Evolutionary conservation across 2,797 vertebrate genomes (phyloP), one percentile per base, ranked within the genome.

Genomic region (Odontamblyopus lacepedii): DNA sequence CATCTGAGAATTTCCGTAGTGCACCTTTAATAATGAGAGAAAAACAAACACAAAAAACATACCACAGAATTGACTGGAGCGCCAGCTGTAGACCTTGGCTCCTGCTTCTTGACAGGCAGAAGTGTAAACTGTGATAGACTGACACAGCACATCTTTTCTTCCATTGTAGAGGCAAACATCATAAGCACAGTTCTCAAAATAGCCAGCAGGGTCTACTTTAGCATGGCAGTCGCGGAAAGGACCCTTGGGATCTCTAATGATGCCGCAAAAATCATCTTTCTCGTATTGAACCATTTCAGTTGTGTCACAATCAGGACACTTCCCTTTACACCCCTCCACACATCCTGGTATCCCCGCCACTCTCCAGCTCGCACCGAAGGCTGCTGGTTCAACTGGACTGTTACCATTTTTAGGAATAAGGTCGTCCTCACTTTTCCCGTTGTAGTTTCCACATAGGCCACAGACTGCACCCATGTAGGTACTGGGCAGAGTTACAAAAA

Each of bases 361-460:
- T 73, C 69, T 85, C 95, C 93, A 95, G 80, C 89, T 92, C 32
- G 72, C 19, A 2, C 87, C 87, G 18, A 94, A 92, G 1, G 78
- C 78, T 0, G 18, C 18, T 0, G 86, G 69, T 3, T 81, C 61
- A 0, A 67, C 65, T 0, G 83, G n/a, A 1, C 48, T 63, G 2
- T 3, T 23, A 3, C 83, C 90, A 0, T 82, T 77, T 64, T 81
- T 93, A 65, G 82, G 87, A 30, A 26, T 87, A 44, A 94, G 79
- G 35, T 96, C 94, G 0, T 95, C 91, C 0, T 65, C 26, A 1
- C 63, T 1, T 23, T 85, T 78, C 12, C 83, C 83, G 3, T 93
- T 91, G 65, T 91, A 92, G 77, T 92, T 93, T 26, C 94, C 94
- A 63, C 94, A 95, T 13, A 95, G 92, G 41, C 94, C 93, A 30